Evolutionary conservation across 23 tunicate genomes (phyloP).

Genomic region (Aplidium turbinatum): DNA sequence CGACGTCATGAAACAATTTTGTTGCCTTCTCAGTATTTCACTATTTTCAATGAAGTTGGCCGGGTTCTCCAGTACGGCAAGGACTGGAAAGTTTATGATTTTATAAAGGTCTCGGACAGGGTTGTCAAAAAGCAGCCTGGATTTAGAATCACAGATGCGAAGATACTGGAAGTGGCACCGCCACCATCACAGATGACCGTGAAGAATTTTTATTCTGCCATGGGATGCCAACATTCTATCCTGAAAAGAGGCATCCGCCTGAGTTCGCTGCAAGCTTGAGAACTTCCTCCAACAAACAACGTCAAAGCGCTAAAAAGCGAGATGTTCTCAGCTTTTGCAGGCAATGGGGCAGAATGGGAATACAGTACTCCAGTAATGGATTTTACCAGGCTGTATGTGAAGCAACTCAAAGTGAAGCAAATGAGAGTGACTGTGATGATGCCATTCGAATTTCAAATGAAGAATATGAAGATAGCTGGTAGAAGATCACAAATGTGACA

Average conservation of each 20-base stretch:
- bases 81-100: constrained; percentile 35
- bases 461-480: no score
- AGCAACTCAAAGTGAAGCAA: no score
- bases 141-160: constrained; percentile 10
- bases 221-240: constrained; percentile 15
- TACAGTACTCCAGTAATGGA: no score
- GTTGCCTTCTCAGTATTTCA: background rate
- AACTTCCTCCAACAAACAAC: no score
- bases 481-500: no score
- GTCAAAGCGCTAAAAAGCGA: no score
- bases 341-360: no score
- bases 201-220: constrained; percentile 11
- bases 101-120: background rate
- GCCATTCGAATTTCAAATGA: no score
- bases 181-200: constrained; percentile 13
- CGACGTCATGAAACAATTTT: constrained; percentile 21
- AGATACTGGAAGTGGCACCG: constrained; percentile 10
- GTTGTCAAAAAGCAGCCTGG: constrained; percentile 12
- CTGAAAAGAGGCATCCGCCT: constrained; percentile 5
- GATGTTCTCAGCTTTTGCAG: no score
- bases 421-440: no score
- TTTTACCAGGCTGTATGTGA: no score
- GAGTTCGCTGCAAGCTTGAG: no score
- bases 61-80: constrained; percentile 4
- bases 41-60: constrained; percentile 16